A percentile compares a stretch with the other conserved stretches of the same genome.
phyloP scores from a whole-genome alignment of 2,113 vertebrate species.

The Malurus cyaneus region DNA sequence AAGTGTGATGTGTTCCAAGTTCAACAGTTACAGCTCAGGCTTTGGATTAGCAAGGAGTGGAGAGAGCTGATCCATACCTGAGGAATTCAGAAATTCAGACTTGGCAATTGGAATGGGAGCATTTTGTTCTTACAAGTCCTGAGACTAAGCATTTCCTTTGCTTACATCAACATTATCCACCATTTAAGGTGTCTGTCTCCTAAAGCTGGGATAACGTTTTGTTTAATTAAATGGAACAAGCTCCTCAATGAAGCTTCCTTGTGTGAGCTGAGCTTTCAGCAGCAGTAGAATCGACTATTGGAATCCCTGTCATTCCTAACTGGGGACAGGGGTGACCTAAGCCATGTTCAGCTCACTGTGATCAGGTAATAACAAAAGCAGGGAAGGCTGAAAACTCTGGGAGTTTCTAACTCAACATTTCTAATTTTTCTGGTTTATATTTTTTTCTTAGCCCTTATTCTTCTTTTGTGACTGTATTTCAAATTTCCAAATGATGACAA shows the following conservation, averaged over 20 bases:
- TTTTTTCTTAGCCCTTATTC: not conserved
- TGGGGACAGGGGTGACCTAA: not conserved
- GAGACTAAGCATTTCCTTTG: not conserved
- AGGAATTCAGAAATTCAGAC: not conserved
- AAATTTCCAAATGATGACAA: not conserved
- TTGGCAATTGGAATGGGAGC: not conserved
- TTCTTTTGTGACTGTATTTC: not conserved
- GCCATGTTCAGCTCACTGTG: not conserved
- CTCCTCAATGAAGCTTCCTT: not conserved
- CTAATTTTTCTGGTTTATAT: not conserved
- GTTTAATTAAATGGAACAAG: not conserved
- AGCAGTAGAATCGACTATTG: not conserved
- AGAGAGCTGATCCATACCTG: not conserved
- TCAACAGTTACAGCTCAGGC: not conserved
- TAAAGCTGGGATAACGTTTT: not conserved
- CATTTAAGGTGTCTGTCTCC: not conserved
- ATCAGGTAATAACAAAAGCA: not conserved
- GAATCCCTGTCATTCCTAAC: not conserved
- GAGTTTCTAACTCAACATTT: not conserved
- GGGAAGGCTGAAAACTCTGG: not conserved
- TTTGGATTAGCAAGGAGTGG: not conserved
- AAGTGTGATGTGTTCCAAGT: not conserved
- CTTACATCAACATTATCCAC: fast-evolving
- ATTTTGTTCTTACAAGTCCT: not conserved
- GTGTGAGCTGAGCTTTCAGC: not conserved